Base-by-base conservation (phyloP, 2,888 invertebrate genomes). In the Rambutsinella grinnellia region DNA sequence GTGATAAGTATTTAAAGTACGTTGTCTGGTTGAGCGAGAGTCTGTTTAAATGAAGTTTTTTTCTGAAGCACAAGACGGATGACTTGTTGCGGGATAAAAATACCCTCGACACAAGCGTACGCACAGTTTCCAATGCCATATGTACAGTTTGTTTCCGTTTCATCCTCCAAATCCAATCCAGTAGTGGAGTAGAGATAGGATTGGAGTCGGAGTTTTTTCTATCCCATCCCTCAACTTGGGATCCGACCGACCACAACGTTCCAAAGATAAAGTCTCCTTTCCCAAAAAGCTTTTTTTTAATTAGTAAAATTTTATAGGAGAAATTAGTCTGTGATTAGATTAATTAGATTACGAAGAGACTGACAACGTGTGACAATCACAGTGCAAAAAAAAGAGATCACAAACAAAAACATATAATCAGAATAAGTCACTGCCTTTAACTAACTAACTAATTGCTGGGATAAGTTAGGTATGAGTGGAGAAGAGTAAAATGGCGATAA, bases 401-500 rank as follows among this genome's bases (percentile, higher is more conserved):
- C 36, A 36, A 36, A 36, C 36, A 36, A 36, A 36, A 36, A 36
- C 13, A 36, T n/a, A n/a, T n/a, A n/a, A n/a, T n/a, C n/a, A n/a
- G n/a, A n/a, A n/a, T n/a, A n/a, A n/a, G n/a, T n/a, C n/a, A n/a
- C n/a, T n/a, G n/a, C n/a, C n/a, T n/a, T n/a, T n/a, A n/a, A n/a
- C n/a, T n/a, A n/a, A n/a, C n/a, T n/a, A n/a, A n/a, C n/a, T n/a
- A n/a, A n/a, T n/a, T n/a, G n/a, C n/a, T n/a, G n/a, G n/a, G n/a
- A n/a, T n/a, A n/a, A n/a, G n/a, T n/a, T n/a, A n/a, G n/a, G n/a
- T n/a, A n/a, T n/a, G n/a, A n/a, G n/a, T n/a, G n/a, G 44, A 44
- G 13, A 44, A 44, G 13, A 13, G 19, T 49, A 19, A 49, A 49
- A 84, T 85, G 85, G 78, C 85, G 23, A 83, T 84, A 56, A 80